phyloP scores from a whole-genome alignment of 2,113 vertebrate genomes.

The Melanerpes formicivorus region DNA sequence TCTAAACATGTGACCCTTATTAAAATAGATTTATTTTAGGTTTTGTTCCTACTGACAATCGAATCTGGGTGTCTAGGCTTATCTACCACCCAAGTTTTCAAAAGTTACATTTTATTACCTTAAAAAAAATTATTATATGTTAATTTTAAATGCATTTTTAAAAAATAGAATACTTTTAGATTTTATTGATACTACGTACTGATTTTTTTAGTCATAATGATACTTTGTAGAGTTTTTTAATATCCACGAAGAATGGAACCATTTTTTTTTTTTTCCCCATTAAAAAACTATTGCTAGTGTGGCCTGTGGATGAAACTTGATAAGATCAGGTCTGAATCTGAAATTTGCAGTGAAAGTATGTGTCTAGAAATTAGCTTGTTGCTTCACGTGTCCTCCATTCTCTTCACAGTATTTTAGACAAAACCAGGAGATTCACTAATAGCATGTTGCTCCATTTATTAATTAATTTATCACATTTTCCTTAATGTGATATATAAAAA shows the following conservation, averaged over 20 bases:
- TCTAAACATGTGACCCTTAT: neutral
- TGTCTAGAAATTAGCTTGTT: constrained; percentile 3
- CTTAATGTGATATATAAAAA: neutral
- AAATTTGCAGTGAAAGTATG: neutral
- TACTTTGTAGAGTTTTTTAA: accelerated
- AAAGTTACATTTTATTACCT: neutral
- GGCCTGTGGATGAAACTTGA: neutral
- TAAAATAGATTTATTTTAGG: neutral
- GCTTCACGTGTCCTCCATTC: constrained; percentile 4
- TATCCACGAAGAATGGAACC: neutral
- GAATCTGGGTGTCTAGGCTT: neutral
- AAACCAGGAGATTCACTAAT: constrained; percentile 2
- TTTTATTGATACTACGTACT: neutral
- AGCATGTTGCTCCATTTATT: neutral
- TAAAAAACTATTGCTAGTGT: neutral
- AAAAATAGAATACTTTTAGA: neutral
- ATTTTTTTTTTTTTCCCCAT: neutral
- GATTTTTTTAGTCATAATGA: neutral
- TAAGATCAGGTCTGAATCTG: neutral
- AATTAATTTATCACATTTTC: neutral
- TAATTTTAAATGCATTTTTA: neutral
- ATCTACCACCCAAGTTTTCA: neutral
- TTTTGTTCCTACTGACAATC: neutral
- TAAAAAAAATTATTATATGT: neutral
- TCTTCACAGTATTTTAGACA: neutral